Conservation (phyloP, 2,888 invertebrate species). For the Microchrysa polita region DNA sequence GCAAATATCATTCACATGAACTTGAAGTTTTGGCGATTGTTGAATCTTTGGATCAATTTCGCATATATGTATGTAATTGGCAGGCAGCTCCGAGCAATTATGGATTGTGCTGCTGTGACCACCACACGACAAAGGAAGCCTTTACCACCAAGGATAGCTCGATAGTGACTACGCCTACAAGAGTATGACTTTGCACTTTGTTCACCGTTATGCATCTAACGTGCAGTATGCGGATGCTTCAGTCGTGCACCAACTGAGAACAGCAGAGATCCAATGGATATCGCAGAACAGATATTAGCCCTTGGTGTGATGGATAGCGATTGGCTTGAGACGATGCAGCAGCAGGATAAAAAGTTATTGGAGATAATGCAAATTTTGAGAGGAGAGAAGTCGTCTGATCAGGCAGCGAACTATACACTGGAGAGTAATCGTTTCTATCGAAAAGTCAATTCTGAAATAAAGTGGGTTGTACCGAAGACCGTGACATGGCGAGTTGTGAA, state of each 20-base stretch:
- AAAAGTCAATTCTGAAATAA: too few relatives aligned
- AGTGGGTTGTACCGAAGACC: too few relatives aligned
- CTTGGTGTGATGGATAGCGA: slow-evolving; percentile 1
- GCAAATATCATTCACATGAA: slow-evolving; percentile 49
- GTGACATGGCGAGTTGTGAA: too few relatives aligned
- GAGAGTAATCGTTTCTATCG: too few relatives aligned
- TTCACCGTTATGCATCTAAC: neutral
- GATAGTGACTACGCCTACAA: neutral
- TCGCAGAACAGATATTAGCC: slow-evolving; percentile 1
- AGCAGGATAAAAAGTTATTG: neutral
- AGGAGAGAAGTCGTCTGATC: too few relatives aligned
- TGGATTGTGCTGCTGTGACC: slow-evolving; percentile 1
- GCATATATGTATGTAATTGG: neutral
- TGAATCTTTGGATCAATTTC: slow-evolving; percentile 25
- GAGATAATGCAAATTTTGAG: too few relatives aligned
- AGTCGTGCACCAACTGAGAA: neutral
- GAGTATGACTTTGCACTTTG: slow-evolving; percentile 10
- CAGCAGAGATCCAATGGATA: neutral
- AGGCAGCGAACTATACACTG: too few relatives aligned
- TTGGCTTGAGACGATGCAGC: slow-evolving; percentile 25
- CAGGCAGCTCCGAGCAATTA: neutral
- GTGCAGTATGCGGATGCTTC: neutral
- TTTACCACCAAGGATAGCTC: slow-evolving; percentile 14
- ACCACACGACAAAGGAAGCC: neutral
- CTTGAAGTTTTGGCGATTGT: slow-evolving; percentile 50